Percentiles rank a stretch among this genome's conserved stretches.
phyloP scores from a whole-genome alignment of 2,888 invertebrate genomes.

The Bursaphelenchus okinawaensis region DNA sequence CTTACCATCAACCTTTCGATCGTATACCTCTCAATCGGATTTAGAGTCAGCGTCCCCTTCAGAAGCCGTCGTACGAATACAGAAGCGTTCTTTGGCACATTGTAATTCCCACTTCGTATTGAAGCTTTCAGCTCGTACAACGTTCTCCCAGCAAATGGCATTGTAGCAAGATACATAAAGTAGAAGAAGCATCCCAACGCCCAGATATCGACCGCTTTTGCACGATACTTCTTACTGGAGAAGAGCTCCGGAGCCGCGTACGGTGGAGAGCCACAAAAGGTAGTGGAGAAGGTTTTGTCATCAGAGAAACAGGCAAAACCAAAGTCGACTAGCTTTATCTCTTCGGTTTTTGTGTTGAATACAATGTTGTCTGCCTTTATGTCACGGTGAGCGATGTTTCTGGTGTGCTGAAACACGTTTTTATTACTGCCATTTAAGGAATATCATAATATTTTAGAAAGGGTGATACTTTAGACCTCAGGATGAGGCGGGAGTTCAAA shows the following conservation, averaged over 20 bases:
- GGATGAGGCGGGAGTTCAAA: too few species aligned
- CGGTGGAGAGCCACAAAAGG: constrained; percentile 74
- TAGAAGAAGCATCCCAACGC: constrained; percentile 66
- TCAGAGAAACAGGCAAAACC: constrained; percentile 68
- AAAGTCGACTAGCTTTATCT: constrained; percentile 67
- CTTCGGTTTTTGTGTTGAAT: constrained; percentile 8
- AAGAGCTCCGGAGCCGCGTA: constrained; percentile 76
- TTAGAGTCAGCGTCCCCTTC: neutral
- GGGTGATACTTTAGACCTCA: too few species aligned
- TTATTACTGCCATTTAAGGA: too few species aligned
- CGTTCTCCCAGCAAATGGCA: constrained; percentile 72
- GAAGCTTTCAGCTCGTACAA: constrained; percentile 65
- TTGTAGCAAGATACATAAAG: constrained; percentile 70
- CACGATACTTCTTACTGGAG: constrained; percentile 34
- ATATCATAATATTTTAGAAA: too few species aligned
- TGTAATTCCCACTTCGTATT: constrained; percentile 33
- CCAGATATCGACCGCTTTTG: constrained; percentile 67
- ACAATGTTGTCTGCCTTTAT: constrained; percentile 15
- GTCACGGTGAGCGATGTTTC: constrained; percentile 12
- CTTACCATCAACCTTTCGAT: constrained; percentile 1
- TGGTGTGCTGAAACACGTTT: constrained; percentile 6
- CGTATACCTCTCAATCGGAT: neutral
- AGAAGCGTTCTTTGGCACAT: constrained; percentile 24
- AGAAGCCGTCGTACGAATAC: neutral
- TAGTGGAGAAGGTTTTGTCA: constrained; percentile 66